Percentiles rank a stretch among this genome's conserved stretches.
These are phyloP conservation scores for Conus betulinus DNA, from an alignment of 1,140 invertebrate species.

Conservation along the genomic window DNA sequence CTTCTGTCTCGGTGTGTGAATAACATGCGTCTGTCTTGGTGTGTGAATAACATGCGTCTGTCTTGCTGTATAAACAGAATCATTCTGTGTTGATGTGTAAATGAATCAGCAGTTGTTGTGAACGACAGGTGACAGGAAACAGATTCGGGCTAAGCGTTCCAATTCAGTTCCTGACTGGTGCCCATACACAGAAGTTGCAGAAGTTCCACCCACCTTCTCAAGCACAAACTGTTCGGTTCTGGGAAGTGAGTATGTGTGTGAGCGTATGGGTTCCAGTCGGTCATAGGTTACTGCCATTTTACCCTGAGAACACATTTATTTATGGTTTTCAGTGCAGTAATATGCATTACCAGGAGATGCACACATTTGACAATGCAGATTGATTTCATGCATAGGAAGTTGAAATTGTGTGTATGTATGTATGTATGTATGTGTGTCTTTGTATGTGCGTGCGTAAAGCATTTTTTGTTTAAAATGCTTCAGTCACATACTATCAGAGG, in stretches of 20 bases:
- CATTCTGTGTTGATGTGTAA: neutral
- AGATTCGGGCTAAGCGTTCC: conserved; percentile 77
- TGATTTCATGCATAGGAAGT: too few relatives aligned
- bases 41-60: too few relatives aligned
- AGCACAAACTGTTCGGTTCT: conserved; percentile 70
- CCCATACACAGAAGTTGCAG: conserved; percentile 77
- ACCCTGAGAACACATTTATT: too few relatives aligned
- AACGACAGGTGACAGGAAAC: conserved; percentile 73
- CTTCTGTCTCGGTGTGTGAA: too few relatives aligned
- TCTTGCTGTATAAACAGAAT: too few relatives aligned
- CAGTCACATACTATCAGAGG: too few relatives aligned
- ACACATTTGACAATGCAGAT: too few relatives aligned
- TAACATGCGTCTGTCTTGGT: too few relatives aligned
- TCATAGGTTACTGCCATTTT: too few relatives aligned
- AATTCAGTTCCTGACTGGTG: conserved; percentile 80
- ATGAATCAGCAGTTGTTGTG: neutral
- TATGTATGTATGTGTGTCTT: neutral
- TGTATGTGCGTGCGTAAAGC: neutral
- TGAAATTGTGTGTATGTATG: neutral
- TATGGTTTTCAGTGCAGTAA: too few relatives aligned
- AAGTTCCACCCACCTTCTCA: conserved; percentile 60
- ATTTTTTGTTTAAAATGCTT: too few relatives aligned
- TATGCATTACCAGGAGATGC: too few relatives aligned
- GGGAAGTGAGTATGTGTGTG: conserved; percentile 76
- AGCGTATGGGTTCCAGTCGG: neutral